Conservation (phyloP, 1,140 invertebrate genomes). For the Parapsyche elsis region DNA sequence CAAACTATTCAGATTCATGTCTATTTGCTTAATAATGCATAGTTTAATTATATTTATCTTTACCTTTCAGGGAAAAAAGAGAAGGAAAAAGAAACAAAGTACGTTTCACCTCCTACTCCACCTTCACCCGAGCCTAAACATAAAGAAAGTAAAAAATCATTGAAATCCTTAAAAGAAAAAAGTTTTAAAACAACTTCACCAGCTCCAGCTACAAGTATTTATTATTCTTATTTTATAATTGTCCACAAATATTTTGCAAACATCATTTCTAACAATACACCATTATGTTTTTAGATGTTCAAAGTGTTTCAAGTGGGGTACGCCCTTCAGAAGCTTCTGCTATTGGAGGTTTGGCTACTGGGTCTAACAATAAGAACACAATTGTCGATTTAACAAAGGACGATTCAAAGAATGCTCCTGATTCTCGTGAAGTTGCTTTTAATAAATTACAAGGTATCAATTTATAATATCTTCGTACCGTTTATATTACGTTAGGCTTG, state of each 20-base stretch:
- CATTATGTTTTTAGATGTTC: constrained; percentile 60
- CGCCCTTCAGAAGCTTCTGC: constrained; percentile 75
- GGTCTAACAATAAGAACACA: constrained; percentile 67
- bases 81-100: constrained; percentile 51
- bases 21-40: constrained; percentile 31
- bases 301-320: constrained; percentile 62
- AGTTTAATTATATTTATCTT: constrained; percentile 2
- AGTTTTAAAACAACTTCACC: constrained; percentile 36
- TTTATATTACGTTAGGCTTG: not conserved
- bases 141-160: constrained; percentile 64
- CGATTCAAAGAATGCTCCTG: constrained; percentile 69
- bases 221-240: not conserved
- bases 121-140: constrained; percentile 60
- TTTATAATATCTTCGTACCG: not conserved
- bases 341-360: constrained; percentile 74
- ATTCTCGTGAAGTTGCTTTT: constrained; percentile 78
- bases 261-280: constrained; percentile 28
- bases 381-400: constrained; percentile 73
- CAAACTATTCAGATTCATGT: constrained; percentile 3
- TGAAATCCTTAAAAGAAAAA: constrained; percentile 60
- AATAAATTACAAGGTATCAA: constrained; percentile 77
- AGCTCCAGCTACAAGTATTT: constrained; percentile 45
- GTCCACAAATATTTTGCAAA: not conserved
- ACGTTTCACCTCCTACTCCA: constrained; percentile 50
- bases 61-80: constrained; percentile 35